Conservation (phyloP, 2,797 vertebrate species). For the Chaetodon trifasciatus region DNA sequence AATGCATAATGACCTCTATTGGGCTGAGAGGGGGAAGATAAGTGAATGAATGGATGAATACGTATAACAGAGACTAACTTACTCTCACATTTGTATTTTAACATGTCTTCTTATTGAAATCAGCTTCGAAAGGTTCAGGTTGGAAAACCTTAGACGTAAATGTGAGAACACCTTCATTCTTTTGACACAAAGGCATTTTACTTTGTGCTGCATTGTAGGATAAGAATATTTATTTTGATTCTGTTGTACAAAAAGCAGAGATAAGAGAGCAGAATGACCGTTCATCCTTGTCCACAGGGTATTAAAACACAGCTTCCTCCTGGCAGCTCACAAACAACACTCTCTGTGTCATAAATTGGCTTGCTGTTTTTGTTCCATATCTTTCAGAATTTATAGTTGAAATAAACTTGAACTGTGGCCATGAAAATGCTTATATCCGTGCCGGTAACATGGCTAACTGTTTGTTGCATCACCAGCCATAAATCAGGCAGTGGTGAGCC, state of each 20-base stretch:
- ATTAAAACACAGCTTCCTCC: constrained; percentile 71
- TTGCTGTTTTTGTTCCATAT: constrained; percentile 68
- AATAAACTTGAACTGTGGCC: constrained; percentile 83
- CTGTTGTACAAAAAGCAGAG: constrained; percentile 36
- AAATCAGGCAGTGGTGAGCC: constrained; percentile 68
- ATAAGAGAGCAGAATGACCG: constrained; percentile 52
- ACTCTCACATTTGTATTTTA: neutral
- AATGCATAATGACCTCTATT: neutral
- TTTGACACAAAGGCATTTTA: constrained; percentile 5
- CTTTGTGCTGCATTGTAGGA: constrained; percentile 33
- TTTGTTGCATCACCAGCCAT: constrained; percentile 68
- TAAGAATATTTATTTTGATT: constrained; percentile 51
- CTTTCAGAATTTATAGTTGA: constrained; percentile 77
- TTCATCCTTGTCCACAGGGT: constrained; percentile 67
- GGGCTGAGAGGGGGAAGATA: neutral
- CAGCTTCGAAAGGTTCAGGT: neutral
- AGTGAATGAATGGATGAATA: too few species aligned
- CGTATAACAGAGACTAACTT: too few species aligned
- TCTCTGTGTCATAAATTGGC: constrained; percentile 69
- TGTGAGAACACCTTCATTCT: neutral
- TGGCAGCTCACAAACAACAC: constrained; percentile 72
- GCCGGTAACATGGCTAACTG: constrained; percentile 70
- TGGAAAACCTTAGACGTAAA: neutral
- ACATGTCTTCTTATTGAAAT: neutral
- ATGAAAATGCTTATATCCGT: constrained; percentile 79